Conservation (phyloP, 1,140 invertebrate genomes). For the Pseudobourletiella spinata region DNA sequence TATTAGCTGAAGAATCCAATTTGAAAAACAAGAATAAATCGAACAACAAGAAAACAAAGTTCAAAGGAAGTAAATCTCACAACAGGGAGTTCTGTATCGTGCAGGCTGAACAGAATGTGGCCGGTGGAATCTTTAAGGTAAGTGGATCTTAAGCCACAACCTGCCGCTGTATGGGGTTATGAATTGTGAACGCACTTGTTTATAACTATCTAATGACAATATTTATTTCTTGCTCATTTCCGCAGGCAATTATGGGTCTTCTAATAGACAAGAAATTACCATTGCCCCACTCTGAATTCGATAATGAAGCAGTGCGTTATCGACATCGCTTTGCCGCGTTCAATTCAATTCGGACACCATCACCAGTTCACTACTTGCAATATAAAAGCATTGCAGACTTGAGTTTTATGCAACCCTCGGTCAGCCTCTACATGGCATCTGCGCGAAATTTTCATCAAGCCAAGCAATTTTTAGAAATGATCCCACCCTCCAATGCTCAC, state of each 20-base stretch:
- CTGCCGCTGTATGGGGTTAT: too few relatives aligned
- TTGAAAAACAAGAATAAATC: constrained; percentile 36
- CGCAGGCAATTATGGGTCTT: constrained; percentile 63
- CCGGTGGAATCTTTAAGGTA: constrained; percentile 90
- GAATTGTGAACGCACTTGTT: background rate
- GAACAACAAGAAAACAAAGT: constrained; percentile 46
- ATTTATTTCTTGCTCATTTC: constrained; percentile 28
- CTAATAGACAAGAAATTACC: constrained; percentile 58
- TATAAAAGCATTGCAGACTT: constrained; percentile 50
- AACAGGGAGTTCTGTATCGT: constrained; percentile 72
- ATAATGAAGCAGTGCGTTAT: constrained; percentile 87
- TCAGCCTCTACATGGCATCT: constrained; percentile 63
- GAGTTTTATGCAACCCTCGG: constrained; percentile 40
- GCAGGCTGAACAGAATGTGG: constrained; percentile 86
- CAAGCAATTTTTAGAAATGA: constrained; percentile 67
- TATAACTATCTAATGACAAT: background rate
- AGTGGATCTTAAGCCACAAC: too few relatives aligned
- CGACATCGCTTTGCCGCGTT: constrained; percentile 89
- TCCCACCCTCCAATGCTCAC: constrained; percentile 54
- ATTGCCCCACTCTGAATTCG: constrained; percentile 76
- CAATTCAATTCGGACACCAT: constrained; percentile 72
- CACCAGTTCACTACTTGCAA: constrained; percentile 77
- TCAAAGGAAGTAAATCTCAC: constrained; percentile 65
- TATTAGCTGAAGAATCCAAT: constrained; percentile 55
- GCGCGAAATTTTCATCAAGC: constrained; percentile 85